phyloP scores from a whole-genome alignment of 2,797 vertebrate species.

The Artibeus lituratus region DNA sequence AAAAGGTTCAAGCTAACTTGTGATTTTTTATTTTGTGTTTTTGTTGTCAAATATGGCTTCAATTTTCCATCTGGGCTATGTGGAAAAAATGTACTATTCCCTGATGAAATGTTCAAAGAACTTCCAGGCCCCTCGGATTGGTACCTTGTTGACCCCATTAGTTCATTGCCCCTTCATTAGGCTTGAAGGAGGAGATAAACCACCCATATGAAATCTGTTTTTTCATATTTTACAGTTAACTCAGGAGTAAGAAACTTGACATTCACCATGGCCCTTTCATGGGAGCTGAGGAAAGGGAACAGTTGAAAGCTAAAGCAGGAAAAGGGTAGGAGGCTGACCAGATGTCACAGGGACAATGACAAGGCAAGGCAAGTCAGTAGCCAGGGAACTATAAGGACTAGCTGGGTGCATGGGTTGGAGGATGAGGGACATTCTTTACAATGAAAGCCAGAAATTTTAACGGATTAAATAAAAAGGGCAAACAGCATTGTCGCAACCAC shows the following conservation, averaged over 20 bases:
- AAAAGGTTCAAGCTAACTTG: not conserved
- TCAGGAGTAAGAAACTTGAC: not conserved
- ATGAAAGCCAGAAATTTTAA: not conserved
- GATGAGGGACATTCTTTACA: not conserved
- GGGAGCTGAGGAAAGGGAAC: not conserved
- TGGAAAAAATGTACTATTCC: not conserved
- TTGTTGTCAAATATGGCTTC: conserved; percentile 31
- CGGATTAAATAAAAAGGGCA: not conserved
- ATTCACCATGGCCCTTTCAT: not conserved
- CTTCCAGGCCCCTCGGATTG: not conserved
- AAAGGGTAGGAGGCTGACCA: not conserved
- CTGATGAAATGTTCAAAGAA: not conserved
- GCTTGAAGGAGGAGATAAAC: not conserved
- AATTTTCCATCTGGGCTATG: not conserved
- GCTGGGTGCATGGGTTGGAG: too few species aligned
- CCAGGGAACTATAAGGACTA: not conserved
- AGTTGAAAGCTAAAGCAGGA: not conserved
- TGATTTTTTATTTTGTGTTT: not conserved
- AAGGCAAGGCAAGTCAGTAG: not conserved
- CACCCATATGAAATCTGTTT: not conserved
- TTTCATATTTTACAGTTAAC: not conserved
- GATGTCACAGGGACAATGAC: not conserved
- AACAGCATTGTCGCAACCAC: not conserved
- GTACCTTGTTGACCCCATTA: not conserved
- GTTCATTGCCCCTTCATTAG: not conserved